phyloP scores from a whole-genome alignment of 1,140 invertebrate species.

The Lepidurus arcticus region DNA sequence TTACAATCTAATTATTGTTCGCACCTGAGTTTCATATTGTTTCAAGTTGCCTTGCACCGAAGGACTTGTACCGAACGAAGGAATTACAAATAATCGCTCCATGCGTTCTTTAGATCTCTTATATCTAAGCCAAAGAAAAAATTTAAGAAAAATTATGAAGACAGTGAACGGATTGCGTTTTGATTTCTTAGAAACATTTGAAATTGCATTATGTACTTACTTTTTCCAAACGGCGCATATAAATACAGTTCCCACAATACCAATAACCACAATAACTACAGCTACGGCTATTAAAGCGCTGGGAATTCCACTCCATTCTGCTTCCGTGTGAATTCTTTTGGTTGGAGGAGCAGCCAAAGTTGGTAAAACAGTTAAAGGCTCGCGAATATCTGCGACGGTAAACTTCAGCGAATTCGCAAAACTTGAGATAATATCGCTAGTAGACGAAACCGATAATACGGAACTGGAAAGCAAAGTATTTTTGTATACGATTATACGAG shows the following conservation, averaged over 20 bases:
- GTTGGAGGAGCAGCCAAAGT: slow-evolving; percentile 41
- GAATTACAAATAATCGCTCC: slow-evolving; percentile 63
- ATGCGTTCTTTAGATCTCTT: slow-evolving; percentile 72
- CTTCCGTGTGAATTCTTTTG: slow-evolving; percentile 43
- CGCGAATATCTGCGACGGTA: slow-evolving; percentile 61
- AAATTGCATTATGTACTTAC: slow-evolving; percentile 48
- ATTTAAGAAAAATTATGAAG: slow-evolving; percentile 21
- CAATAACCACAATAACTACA: slow-evolving; percentile 75
- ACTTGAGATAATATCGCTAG: slow-evolving; percentile 53
- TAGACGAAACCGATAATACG: slow-evolving; percentile 53
- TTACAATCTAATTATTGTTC: slow-evolving; percentile 27
- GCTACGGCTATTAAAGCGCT: slow-evolving; percentile 80
- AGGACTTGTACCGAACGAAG: slow-evolving; percentile 64
- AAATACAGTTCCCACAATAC: slow-evolving; percentile 77
- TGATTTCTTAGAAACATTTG: slow-evolving; percentile 14
- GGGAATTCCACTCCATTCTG: slow-evolving; percentile 69
- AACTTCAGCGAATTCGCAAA: slow-evolving; percentile 48
- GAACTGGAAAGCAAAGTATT: slow-evolving; percentile 43
- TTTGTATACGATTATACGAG: background rate
- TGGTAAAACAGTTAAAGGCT: slow-evolving; percentile 50
- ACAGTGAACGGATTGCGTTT: background rate
- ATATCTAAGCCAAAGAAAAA: slow-evolving; percentile 53
- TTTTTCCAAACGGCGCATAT: slow-evolving; percentile 88
- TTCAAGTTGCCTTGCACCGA: slow-evolving; percentile 70
- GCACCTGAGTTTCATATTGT: slow-evolving; percentile 72